phyloP scores from a whole-genome alignment of 1,140 invertebrate genomes.

The Leptinotarsa lineolata region DNA sequence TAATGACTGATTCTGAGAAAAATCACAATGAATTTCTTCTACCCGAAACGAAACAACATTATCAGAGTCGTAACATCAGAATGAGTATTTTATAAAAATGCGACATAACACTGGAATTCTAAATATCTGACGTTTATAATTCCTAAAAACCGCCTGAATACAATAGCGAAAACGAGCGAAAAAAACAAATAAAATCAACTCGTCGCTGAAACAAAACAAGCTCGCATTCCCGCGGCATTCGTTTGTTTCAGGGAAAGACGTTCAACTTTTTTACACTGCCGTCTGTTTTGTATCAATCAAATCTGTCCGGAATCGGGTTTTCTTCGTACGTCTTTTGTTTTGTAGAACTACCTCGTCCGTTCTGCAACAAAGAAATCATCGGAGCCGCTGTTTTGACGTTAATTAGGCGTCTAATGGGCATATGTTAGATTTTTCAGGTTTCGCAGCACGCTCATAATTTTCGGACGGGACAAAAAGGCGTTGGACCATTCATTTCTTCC shows the following conservation, averaged over 20 bases:
- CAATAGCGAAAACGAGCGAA: slow-evolving; percentile 44
- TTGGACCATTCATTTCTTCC: slow-evolving; percentile 19
- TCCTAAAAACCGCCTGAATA: slow-evolving; percentile 47
- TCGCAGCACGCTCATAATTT: slow-evolving; percentile 30
- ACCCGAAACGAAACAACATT: background rate
- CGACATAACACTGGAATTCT: slow-evolving; percentile 47
- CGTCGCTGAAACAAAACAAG: slow-evolving; percentile 43
- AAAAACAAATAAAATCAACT: slow-evolving; percentile 40
- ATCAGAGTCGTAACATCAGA: slow-evolving; percentile 27
- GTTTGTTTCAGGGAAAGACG: slow-evolving; percentile 44
- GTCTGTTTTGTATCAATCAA: slow-evolving; percentile 54
- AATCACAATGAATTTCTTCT: too few species aligned
- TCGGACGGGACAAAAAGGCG: slow-evolving; percentile 23
- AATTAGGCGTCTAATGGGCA: slow-evolving; percentile 51
- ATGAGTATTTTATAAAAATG: slow-evolving; percentile 40
- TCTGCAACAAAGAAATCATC: slow-evolving; percentile 51
- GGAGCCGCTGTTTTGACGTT: slow-evolving; percentile 48
- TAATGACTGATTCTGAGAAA: too few species aligned
- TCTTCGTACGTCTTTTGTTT: slow-evolving; percentile 38
- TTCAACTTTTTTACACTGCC: slow-evolving; percentile 48
- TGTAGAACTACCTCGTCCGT: slow-evolving; percentile 38
- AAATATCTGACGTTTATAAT: slow-evolving; percentile 47
- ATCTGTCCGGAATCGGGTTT: slow-evolving; percentile 38
- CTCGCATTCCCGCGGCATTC: slow-evolving; percentile 49
- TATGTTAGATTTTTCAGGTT: slow-evolving; percentile 48